Conservation (phyloP, 2,888 invertebrate species). For the Nephrotoma guestfalica region DNA sequence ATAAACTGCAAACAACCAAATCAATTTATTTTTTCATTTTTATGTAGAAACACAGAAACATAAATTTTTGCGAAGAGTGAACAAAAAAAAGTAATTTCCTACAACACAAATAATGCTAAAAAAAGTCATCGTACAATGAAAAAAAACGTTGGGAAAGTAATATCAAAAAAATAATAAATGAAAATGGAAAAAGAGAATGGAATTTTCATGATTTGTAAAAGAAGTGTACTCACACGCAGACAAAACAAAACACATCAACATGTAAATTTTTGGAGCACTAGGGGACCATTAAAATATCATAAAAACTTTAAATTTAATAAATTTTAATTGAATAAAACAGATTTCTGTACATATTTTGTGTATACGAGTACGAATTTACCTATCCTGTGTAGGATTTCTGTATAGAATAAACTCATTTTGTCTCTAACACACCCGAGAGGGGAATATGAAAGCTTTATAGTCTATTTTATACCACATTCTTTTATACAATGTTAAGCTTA, state of each 20-base stretch:
- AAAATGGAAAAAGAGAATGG: neutral
- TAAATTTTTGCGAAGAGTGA: neutral
- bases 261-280: neutral
- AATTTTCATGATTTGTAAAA: neutral
- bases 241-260: neutral
- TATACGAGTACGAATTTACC: neutral
- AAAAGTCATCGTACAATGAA: neutral
- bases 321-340: neutral
- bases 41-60: neutral
- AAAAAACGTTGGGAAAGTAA: neutral
- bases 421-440: neutral
- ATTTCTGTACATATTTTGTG: neutral
- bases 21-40: neutral
- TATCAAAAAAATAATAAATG: neutral
- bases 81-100: neutral
- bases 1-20: neutral
- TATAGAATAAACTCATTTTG: neutral
- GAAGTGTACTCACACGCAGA: neutral
- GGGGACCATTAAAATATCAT: neutral
- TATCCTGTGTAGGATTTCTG: neutral
- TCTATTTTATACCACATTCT: neutral
- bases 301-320: neutral
- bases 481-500: neutral
- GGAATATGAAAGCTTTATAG: neutral
- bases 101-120: neutral